Base-by-base conservation (phyloP, 2,797 vertebrate genomes). In the Rhabdomys pumilio region DNA sequence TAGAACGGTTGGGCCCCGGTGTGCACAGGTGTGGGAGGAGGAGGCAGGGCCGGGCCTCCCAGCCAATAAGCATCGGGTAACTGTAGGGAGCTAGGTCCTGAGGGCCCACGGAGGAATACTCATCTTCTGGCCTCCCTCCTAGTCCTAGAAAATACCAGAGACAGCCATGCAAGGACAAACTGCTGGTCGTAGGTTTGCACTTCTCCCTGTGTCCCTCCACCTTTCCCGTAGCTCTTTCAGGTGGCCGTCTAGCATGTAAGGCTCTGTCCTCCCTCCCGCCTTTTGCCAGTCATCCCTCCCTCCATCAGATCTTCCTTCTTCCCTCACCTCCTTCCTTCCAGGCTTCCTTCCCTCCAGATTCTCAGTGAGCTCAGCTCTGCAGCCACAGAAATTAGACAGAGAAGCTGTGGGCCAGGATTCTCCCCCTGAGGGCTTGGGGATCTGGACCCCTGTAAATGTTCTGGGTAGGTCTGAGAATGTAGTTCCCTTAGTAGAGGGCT, bases 1-100 rank as follows among this genome's bases (percentile, higher is more conserved):
- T 88, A 94, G 93, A 97, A 96, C 69, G 59, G 12, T 53, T 34
- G 79, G 87, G 55, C 69, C 61, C 17, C 0, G 20, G 90, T 44
- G 86, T 26, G 89, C 53, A 29, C 24, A 44, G 75, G 59, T 53
- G 47, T 41, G 69, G 53, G 69, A 93, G 31, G 53, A 65, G 38
- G 61, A 61, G 59, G 81, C 11, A 10, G 44, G 38, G 15, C 6
- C 69, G 24, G 83, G 44, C 29, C 14, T 69, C 0, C 20, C 44
- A 53, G 0, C 38, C 55, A 3, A 69, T 31, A 73, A 87, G n/a
- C 26, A 7, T 69, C 29, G 0, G 69, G 88, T 14, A n/a, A 85
- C 89, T 50, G 26, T 65, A 55, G 47, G 29, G 79, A 31, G 10
- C 47, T 19, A 3, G 59, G 26, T 10, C 38, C 90, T 11, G 69